Evolutionary conservation across 2,888 invertebrate genomes (phyloP).

Genomic region (Notodonta ziczac): DNA sequence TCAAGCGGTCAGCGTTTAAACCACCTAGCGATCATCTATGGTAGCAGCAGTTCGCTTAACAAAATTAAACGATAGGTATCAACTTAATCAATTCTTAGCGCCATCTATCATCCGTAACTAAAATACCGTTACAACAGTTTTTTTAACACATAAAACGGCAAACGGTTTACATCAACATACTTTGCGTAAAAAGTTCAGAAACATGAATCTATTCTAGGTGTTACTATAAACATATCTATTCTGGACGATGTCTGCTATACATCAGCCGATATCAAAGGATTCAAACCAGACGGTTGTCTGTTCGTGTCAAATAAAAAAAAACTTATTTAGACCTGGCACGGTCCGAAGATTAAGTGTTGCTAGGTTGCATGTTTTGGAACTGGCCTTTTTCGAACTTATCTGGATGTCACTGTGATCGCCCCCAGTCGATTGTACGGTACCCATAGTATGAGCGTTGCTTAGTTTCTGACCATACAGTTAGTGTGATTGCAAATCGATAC

Average conservation of each 20-base stretch:
- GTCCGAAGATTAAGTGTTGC: conserved; percentile 23
- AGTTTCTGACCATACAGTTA: no score
- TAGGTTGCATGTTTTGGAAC: background rate
- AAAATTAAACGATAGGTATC: no score
- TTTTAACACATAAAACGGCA: background rate
- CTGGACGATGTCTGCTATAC: conserved; percentile 51
- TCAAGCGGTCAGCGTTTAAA: no score
- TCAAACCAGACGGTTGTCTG: conserved; percentile 23
- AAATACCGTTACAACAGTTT: background rate
- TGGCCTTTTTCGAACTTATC: no score
- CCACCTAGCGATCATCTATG: no score
- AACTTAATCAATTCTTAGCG: background rate
- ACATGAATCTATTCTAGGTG: conserved; percentile 31
- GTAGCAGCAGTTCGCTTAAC: no score
- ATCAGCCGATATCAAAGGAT: conserved; percentile 48
- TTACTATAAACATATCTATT: conserved; percentile 53
- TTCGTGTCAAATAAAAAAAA: conserved; percentile 37
- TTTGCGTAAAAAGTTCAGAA: conserved; percentile 29
- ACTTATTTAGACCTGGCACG: conserved; percentile 25
- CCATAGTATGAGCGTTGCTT: no score
- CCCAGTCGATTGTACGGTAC: no score
- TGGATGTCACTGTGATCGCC: no score
- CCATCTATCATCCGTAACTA: conserved; percentile 19
- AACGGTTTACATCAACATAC: conserved; percentile 7
- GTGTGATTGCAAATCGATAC: no score